Percentiles rank a stretch among this genome's conserved stretches.
Conservation (phyloP, 2,113 vertebrate genomes). For the Globicephala melas region DNA sequence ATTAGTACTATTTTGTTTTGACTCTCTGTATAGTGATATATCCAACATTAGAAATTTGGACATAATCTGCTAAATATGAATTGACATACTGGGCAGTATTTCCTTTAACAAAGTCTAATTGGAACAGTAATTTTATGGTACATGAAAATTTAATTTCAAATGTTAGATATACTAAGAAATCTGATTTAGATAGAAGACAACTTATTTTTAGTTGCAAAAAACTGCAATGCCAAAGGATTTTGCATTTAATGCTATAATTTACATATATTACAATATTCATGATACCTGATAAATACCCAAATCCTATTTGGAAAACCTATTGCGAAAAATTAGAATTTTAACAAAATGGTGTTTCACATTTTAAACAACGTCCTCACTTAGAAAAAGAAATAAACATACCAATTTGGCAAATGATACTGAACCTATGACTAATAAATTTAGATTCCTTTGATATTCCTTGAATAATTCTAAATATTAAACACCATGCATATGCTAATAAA, state of each 20-base stretch:
- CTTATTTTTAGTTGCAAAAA: conserved; percentile 65
- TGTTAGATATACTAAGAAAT: conserved; percentile 49
- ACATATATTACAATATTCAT: conserved; percentile 71
- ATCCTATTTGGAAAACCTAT: conserved; percentile 27
- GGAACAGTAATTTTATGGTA: conserved; percentile 55
- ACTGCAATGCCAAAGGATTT: conserved; percentile 49
- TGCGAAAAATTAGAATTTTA: conserved; percentile 61
- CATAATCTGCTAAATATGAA: conserved; percentile 55
- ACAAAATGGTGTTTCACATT: conserved; percentile 60
- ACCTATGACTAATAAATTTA: conserved; percentile 33
- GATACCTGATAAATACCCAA: conserved; percentile 51
- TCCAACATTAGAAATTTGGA: conserved; percentile 68
- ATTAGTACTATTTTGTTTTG: conserved; percentile 66
- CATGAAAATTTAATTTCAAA: conserved; percentile 60
- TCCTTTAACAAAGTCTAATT: conserved; percentile 59
- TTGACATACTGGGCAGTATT: conserved; percentile 65
- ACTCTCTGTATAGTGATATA: conserved; percentile 5
- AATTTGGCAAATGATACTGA: conserved; percentile 56
- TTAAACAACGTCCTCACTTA: conserved; percentile 25
- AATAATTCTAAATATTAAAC: conserved; percentile 44
- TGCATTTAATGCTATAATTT: conserved; percentile 67
- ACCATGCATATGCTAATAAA: background rate
- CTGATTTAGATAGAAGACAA: conserved; percentile 63
- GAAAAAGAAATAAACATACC: background rate
- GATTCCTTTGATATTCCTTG: conserved; percentile 46